These are phyloP conservation scores for Atherinomorus stipes DNA, from an alignment of 2,113 vertebrate species.

Conservation along the genomic window DNA sequence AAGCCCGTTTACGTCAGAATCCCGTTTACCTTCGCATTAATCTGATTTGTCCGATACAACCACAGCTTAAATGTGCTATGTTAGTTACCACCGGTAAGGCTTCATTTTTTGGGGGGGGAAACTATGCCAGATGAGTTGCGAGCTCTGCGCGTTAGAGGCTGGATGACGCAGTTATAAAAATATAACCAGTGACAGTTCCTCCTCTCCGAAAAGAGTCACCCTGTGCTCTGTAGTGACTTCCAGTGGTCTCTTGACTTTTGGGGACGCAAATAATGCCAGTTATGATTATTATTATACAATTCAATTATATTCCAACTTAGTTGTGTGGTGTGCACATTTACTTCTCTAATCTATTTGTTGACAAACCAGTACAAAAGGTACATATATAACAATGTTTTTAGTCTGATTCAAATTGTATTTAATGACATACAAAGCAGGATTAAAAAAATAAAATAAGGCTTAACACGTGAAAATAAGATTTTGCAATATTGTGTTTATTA, in stretches of 20 bases:
- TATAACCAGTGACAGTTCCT: background rate
- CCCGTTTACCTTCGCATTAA: constrained; percentile 75
- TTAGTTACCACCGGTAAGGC: background rate
- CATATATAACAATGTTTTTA: too few relatives aligned
- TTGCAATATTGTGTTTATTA: background rate
- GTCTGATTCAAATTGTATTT: background rate
- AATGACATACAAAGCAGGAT: background rate
- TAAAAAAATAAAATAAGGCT: background rate
- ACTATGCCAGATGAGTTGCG: background rate
- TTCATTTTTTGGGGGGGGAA: background rate
- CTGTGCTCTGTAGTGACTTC: too few relatives aligned
- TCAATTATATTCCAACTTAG: too few relatives aligned
- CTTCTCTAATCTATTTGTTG: too few relatives aligned
- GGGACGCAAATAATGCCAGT: too few relatives aligned
- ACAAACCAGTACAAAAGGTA: too few relatives aligned
- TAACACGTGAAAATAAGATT: background rate
- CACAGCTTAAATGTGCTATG: constrained; percentile 25
- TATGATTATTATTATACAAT: too few relatives aligned
- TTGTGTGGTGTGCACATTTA: too few relatives aligned
- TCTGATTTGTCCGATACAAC: constrained; percentile 72
- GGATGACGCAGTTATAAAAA: constrained; percentile 70
- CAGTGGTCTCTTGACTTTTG: too few relatives aligned
- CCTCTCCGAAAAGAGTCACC: background rate
- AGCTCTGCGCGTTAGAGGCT: constrained; percentile 5
- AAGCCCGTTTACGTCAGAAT: constrained; percentile 82